These are phyloP conservation scores for Microcaecilia unicolor DNA, from an alignment of 2,797 vertebrate species.

Conservation along the genomic window DNA sequence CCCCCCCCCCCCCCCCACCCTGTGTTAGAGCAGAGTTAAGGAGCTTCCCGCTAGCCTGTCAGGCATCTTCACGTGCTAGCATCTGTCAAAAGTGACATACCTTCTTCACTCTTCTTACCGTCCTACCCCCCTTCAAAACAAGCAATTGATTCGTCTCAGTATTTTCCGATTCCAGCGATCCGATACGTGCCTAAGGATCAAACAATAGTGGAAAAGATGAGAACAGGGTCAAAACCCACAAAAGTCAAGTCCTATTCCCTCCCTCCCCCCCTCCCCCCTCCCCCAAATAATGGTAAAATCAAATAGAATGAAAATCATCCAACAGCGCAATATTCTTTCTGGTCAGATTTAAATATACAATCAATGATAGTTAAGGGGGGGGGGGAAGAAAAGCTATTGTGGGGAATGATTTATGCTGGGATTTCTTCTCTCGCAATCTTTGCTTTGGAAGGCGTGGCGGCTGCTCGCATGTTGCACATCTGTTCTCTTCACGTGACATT, in stretches of 20 bases:
- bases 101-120: slow-evolving; percentile 26
- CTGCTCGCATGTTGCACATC: slow-evolving; percentile 71
- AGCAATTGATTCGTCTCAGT: slow-evolving; percentile 63
- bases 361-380: no score
- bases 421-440: slow-evolving; percentile 38
- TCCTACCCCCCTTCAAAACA: slow-evolving; percentile 41
- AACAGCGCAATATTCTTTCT: no score
- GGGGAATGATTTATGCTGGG: slow-evolving; percentile 27
- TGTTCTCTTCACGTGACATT: slow-evolving; percentile 87
- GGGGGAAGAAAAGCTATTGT: background rate
- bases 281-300: slow-evolving; percentile 7
- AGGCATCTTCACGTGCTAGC: slow-evolving; percentile 19
- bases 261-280: background rate
- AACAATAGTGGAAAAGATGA: slow-evolving; percentile 20
- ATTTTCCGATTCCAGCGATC: slow-evolving; percentile 45
- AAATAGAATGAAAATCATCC: background rate
- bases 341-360: no score
- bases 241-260: no score
- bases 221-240: background rate
- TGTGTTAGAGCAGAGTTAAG: no score
- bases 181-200: slow-evolving; percentile 47
- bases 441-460: slow-evolving; percentile 53
- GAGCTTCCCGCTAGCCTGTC: no score
- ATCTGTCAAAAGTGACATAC: slow-evolving; percentile 30
- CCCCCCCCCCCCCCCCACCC: no score